Evolutionary conservation across 2,888 invertebrate genomes (phyloP).

Genomic region (Clunio marinus): DNA sequence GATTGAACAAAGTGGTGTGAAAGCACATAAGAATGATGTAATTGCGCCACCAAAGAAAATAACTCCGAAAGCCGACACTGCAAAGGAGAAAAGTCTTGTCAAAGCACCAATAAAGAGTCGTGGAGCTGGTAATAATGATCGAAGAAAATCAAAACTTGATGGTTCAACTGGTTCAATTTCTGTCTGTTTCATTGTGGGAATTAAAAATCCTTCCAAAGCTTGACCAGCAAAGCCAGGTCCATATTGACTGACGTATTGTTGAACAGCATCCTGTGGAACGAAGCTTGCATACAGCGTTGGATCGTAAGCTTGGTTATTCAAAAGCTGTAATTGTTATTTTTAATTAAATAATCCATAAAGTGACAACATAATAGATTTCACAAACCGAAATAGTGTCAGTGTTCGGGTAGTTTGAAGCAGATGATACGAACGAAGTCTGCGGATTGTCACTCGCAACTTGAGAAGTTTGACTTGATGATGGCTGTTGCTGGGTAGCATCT

Average conservation of each 20-base stretch:
- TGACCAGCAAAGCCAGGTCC: conserved; percentile 48
- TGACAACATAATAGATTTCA: background rate
- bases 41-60: conserved; percentile 55
- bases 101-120: conserved; percentile 47
- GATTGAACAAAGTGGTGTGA: conserved; percentile 58
- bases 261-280: conserved; percentile 48
- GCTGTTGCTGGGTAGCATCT: background rate
- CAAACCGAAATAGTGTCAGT: background rate
- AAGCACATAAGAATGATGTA: conserved; percentile 55
- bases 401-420: background rate
- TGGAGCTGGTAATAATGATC: conserved; percentile 24
- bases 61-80: conserved; percentile 51
- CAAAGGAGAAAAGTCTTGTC: conserved; percentile 51
- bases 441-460: background rate
- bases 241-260: conserved; percentile 48
- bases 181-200: conserved; percentile 44
- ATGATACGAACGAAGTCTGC: conserved; percentile 13
- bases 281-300: conserved; percentile 45
- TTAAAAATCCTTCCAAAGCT: conserved; percentile 51
- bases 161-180: background rate
- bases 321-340: conserved; percentile 37
- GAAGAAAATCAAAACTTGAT: background rate
- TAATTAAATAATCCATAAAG: too few species aligned
- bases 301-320: conserved; percentile 45
- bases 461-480: background rate